phyloP scores from a whole-genome alignment of 2,888 invertebrate species.

The Buathra laborator region DNA sequence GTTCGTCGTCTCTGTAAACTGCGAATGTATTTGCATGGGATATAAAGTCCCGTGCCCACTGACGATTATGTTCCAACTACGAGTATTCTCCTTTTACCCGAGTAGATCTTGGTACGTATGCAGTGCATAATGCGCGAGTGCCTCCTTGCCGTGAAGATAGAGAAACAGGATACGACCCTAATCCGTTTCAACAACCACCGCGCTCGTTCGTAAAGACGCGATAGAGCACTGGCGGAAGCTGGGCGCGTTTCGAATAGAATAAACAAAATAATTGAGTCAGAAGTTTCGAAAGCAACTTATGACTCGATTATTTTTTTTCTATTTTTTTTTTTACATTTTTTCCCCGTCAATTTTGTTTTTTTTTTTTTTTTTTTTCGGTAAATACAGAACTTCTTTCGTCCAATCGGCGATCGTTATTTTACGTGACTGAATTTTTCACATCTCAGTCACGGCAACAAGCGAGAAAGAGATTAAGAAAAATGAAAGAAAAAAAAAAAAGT shows the following conservation, averaged over 20 bases:
- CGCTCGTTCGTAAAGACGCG: not conserved
- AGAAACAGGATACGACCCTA: slow-evolving; percentile 55
- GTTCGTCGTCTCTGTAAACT: slow-evolving; percentile 26
- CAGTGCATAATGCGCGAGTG: slow-evolving; percentile 22
- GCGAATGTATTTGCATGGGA: slow-evolving; percentile 34
- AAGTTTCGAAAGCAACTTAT: slow-evolving; percentile 28
- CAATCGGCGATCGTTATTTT: not conserved
- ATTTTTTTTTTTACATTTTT: not conserved
- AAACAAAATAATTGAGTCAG: slow-evolving; percentile 27
- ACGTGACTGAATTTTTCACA: slow-evolving; percentile 42
- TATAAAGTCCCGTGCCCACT: not conserved
- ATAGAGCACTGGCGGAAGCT: not conserved
- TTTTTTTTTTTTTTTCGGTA: slow-evolving; percentile 31
- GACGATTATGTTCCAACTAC: slow-evolving; percentile 28
- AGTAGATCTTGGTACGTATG: not conserved
- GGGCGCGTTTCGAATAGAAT: not conserved
- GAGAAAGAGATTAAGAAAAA: slow-evolving; percentile 36
- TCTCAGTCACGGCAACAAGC: not conserved
- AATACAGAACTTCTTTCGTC: not conserved
- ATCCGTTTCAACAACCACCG: slow-evolving; percentile 30
- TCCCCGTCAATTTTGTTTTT: slow-evolving; percentile 25
- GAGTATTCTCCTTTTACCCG: slow-evolving; percentile 9
- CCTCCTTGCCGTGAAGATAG: slow-evolving; percentile 32
- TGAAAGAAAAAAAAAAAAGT: slow-evolving; percentile 27
- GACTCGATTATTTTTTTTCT: slow-evolving; percentile 15